Percentiles rank a stretch among this genome's conserved stretches.
These are phyloP conservation scores for Tyrophagus putrescentiae DNA, from an alignment of 1,140 invertebrate genomes.

Conservation along the genomic window DNA sequence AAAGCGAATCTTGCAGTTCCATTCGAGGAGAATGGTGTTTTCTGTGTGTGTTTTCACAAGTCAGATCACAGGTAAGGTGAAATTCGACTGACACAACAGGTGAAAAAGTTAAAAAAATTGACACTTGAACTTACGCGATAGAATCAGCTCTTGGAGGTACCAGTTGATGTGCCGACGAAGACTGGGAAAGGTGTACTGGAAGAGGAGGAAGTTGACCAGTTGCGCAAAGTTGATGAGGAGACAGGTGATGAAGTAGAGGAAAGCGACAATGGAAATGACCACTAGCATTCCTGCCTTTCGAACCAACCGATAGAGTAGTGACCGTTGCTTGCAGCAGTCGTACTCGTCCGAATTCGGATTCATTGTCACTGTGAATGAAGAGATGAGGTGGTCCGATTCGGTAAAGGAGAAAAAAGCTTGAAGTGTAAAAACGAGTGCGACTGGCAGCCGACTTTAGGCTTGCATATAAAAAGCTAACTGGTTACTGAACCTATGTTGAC, in stretches of 20 bases:
- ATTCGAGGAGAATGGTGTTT: constrained; percentile 50
- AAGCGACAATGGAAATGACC: not conserved
- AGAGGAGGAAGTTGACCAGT: constrained; percentile 51
- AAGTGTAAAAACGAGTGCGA: too few species aligned
- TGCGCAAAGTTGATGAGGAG: constrained; percentile 68
- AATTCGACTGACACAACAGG: not conserved
- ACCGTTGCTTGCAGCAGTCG: not conserved
- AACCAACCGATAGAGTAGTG: not conserved
- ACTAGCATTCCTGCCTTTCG: not conserved
- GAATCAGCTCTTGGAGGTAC: constrained; percentile 71
- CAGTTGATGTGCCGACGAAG: constrained; percentile 78
- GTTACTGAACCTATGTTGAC: too few species aligned
- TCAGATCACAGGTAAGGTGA: not conserved
- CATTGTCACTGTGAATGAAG: too few species aligned
- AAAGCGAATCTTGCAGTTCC: constrained; percentile 67
- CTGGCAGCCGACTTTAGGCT: too few species aligned
- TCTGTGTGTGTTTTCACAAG: not conserved
- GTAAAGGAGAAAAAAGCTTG: too few species aligned
- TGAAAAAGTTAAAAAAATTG: not conserved
- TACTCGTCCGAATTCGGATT: not conserved
- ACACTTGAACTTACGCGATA: constrained; percentile 41
- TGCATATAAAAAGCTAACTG: too few species aligned
- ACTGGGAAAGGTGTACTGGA: constrained; percentile 54
- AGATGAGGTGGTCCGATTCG: too few species aligned
- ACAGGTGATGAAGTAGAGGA: constrained; percentile 48